Evolutionary conservation across 2,113 vertebrate species (phyloP).

Genomic region (Rana temporaria): DNA sequence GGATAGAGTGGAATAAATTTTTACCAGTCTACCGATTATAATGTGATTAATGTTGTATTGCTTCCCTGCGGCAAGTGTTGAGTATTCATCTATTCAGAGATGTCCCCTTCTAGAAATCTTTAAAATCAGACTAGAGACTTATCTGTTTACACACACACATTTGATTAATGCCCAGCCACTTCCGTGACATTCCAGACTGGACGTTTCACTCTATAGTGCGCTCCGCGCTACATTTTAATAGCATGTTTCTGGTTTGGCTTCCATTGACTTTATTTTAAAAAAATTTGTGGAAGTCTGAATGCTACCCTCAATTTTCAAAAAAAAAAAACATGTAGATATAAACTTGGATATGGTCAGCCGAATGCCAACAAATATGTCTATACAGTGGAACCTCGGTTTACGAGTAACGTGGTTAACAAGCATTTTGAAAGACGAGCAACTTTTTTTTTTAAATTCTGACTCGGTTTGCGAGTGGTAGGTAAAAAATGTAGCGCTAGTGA

Average conservation of each 20-base stretch:
- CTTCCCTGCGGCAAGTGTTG: conserved; percentile 30
- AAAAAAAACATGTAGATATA: no score
- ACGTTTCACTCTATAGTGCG: conserved; percentile 14
- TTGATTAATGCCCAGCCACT: conserved; percentile 52
- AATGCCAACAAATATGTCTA: no score
- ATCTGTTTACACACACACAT: conserved; percentile 51
- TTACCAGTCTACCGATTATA: conserved; percentile 50
- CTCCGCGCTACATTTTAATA: conserved; percentile 36
- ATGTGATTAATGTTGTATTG: conserved; percentile 55
- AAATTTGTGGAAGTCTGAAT: background rate
- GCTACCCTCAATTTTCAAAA: no score
- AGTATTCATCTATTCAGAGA: conserved; percentile 58
- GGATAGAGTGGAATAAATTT: conserved; percentile 41
- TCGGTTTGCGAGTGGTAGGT: no score
- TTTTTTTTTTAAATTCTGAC: no score
- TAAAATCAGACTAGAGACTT: conserved; percentile 55
- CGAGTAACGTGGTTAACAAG: no score
- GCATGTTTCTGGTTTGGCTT: background rate
- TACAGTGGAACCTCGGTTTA: no score
- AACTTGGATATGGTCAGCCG: no score
- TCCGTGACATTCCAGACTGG: conserved; percentile 43
- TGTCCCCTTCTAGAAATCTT: conserved; percentile 52
- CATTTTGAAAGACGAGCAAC: no score
- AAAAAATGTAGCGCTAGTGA: no score
- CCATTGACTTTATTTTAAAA: background rate